A percentile compares a stretch with the other conserved stretches of the same genome.
Evolutionary conservation across 1,140 invertebrate genomes (phyloP).

Genomic region (Meloidogyne chitwoodi): DNA sequence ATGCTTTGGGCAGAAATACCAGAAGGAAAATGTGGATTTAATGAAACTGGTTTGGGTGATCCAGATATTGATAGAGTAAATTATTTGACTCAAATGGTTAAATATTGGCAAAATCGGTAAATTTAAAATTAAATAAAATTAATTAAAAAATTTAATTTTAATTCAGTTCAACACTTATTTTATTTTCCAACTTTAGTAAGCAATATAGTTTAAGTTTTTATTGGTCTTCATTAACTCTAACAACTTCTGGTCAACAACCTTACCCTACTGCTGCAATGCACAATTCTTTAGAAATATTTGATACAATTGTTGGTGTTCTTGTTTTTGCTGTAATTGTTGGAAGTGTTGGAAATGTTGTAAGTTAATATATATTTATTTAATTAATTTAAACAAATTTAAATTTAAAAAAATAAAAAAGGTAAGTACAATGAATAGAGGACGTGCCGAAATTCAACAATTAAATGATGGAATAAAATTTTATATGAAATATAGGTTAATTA

Average conservation of each 20-base stretch:
- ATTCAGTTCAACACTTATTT: conserved; percentile 1
- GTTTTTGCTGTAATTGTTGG: conserved; percentile 81
- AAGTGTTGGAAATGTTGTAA: conserved; percentile 86
- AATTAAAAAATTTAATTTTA: no score
- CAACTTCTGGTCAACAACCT: conserved; percentile 74
- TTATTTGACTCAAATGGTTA: conserved; percentile 29
- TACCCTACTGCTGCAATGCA: conserved; percentile 36
- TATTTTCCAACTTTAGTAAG: conserved; percentile 46
- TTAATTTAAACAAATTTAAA: no score
- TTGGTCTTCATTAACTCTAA: conserved; percentile 88
- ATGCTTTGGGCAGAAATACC: conserved; percentile 15
- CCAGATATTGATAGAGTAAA: conserved; percentile 16
- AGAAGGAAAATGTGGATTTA: conserved; percentile 29
- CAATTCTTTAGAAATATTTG: conserved; percentile 69
- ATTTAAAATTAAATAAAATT: no score
- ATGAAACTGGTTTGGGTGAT: conserved; percentile 32
- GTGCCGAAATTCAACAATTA: conserved; percentile 84
- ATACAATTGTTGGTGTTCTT: conserved; percentile 79
- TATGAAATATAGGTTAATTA: conserved; percentile 70
- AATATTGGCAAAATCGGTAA: conserved; percentile 31
- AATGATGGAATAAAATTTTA: conserved; percentile 94
- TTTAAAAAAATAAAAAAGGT: conserved; percentile 7
- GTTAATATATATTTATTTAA: no score
- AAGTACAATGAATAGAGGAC: conserved; percentile 86
- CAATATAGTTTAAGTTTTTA: conserved; percentile 76